Base-by-base conservation (phyloP, 2,888 invertebrate genomes). In the Limnephilus lunatus region DNA sequence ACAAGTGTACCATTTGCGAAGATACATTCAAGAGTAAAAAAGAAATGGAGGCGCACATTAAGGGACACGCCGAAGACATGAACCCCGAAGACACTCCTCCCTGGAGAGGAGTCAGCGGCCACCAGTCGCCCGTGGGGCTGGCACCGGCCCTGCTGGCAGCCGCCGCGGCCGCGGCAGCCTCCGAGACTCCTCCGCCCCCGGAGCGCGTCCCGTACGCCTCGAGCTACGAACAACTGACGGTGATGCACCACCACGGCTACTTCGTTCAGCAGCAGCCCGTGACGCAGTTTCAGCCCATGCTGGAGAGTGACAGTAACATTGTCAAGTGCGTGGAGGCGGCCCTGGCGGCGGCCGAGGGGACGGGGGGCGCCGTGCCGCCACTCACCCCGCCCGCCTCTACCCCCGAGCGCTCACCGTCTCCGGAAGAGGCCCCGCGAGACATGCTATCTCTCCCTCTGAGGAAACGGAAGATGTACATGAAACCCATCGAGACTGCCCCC, bases 1-100 rank as follows among this genome's bases (percentile, higher is more conserved):
- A 99, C 96, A 98, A 98, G 94, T 99, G 99, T 95, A 98, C 98
- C 4, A 97, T 98, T 39, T 99, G 99, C 95, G 98, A 98, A 94
- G 98, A 98, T 94, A 98, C 98, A 0, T 99, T 99, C 94, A 98
- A 97, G 94, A 98, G 98, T 44, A 98, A 98, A 95, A 98, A 98
- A 95, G 97, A 98, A 94, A 98, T 99, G 98, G 98, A 98, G 95
- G 97, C 98, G 30, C 98, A 99, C 95, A 98, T 98, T 91, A 98
- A 98, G 94, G 97, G 97, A 2, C 98, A 98, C 94, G 97, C 97
- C 81, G 95, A 95, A 94, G 91, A 94, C 14, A 88, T 89, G 90
- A 94, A 95, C 15, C 94, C 94, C 31, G 94, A 94, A 25, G 95
- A 95, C 94, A 96, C 96, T 94, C 96, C 96, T 90, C 94, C 95